Evolutionary conservation across 2,797 vertebrate species (phyloP), one percentile per base, ranked within the genome.

Genomic region (Ceyx erithaca): DNA sequence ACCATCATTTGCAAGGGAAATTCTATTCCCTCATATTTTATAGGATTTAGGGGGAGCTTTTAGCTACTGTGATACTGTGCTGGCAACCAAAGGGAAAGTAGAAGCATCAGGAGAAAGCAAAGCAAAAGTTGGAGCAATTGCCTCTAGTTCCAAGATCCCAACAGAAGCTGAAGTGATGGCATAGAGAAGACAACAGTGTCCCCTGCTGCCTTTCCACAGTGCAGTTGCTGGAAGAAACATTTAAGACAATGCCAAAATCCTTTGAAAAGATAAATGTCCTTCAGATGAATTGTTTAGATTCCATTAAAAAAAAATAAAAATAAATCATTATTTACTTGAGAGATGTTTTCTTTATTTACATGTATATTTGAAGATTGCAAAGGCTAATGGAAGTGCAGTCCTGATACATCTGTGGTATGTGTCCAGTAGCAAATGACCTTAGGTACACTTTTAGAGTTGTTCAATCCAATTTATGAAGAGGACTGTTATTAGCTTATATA

Each of bases 111-210:
- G 45, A 91, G 51, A 45, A 85, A 66, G 37, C 45, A 80, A 64
- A 87, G 37, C 26, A 41, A 45, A 85, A 51, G 25, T 23, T 66
- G 59, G 18, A 82, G 7, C 49, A 80, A 66, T 82, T 23, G 31
- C 23, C 0, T 52, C 58, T 69, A 2, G 4, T 80, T 80, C 35
- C 45, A 64, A 87, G 40, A 80, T 86, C 10, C 59, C 23, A 21
- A 67, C 66, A 81, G 28, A 10, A 57, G 9, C 23, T 4, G 1
- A 77, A 82, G 37, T 58, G 58, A 33, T 75, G 58, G n/a, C 23
- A 31, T 26, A 70, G 52, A 37, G 90, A 84, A 70, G 70, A 76
- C 88, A 71, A 55, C 52, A 95, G 81, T 94, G 80, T 96, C 83
- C 85, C 89, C 89, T 96, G 2, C 71, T 88, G 91, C 89, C 46